Evolutionary conservation across 2,797 vertebrate genomes (phyloP).

Genomic region (Ciconia nigra): DNA sequence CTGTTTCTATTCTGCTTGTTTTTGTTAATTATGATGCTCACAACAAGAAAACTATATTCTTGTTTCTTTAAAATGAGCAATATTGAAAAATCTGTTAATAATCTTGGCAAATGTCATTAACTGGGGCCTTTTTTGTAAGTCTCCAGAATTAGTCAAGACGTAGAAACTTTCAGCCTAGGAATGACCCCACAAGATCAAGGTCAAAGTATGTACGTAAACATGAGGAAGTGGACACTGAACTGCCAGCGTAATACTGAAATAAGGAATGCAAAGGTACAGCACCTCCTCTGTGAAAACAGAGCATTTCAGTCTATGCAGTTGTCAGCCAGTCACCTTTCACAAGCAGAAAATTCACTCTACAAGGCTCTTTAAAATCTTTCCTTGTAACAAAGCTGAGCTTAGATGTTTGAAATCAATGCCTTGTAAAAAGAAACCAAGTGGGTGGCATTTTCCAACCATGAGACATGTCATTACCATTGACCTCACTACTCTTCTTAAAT

Average conservation of each 20-base stretch:
- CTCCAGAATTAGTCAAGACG: neutral
- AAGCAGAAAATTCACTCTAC: slow-evolving; percentile 9
- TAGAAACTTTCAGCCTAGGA: neutral
- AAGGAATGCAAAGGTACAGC: neutral
- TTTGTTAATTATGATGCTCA: slow-evolving; percentile 13
- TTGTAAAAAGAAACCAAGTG: slow-evolving; percentile 67
- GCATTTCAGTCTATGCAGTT: neutral
- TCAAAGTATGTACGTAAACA: neutral
- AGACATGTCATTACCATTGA: slow-evolving; percentile 75
- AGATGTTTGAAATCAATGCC: slow-evolving; percentile 68
- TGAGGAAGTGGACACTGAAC: neutral
- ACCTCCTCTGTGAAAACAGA: neutral
- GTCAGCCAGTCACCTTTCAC: slow-evolving; percentile 3
- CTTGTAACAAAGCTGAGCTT: slow-evolving; percentile 64
- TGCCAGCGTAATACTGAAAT: neutral
- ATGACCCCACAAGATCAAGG: neutral
- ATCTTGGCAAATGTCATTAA: neutral
- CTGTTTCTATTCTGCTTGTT: neutral
- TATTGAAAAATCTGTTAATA: neutral
- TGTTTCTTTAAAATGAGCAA: slow-evolving; percentile 43
- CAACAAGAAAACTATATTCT: neutral
- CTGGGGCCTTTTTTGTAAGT: neutral
- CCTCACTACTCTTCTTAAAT: slow-evolving; percentile 78
- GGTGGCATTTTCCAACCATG: slow-evolving; percentile 69
- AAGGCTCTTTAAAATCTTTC: neutral